phyloP scores from a whole-genome alignment of 2,888 invertebrate species.

The Panopea generosa region DNA sequence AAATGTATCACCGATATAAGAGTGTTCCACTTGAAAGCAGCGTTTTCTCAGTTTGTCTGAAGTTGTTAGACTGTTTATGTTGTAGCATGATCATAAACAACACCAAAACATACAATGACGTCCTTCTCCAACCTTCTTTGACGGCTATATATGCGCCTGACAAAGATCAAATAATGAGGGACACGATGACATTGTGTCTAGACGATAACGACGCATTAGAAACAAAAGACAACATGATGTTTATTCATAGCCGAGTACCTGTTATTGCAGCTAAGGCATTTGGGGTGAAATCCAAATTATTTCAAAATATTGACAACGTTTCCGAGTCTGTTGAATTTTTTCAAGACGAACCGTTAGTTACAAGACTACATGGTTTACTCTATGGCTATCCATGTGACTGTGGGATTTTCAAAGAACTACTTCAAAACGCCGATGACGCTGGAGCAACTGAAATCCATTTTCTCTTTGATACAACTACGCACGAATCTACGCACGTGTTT shows the following conservation, averaged over 20 bases:
- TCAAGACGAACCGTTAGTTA: constrained; percentile 79
- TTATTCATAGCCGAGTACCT: constrained; percentile 51
- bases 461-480: constrained; percentile 21
- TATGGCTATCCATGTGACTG: constrained; percentile 79
- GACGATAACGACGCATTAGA: no score
- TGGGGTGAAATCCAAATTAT: constrained; percentile 27
- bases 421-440: constrained; percentile 82
- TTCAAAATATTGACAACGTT: constrained; percentile 69
- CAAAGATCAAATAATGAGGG: no score
- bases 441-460: constrained; percentile 79
- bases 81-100: no score
- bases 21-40: no score
- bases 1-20: no score
- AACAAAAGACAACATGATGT: no score
- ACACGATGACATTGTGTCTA: no score
- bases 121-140: no score
- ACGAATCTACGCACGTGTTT: constrained; percentile 20
- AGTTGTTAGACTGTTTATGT: no score
- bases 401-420: constrained; percentile 79
- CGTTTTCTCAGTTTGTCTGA: no score
- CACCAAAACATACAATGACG: no score
- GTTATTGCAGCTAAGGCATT: constrained; percentile 20
- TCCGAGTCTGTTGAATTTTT: constrained; percentile 80
- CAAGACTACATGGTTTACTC: constrained; percentile 76
- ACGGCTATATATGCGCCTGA: no score